Base-by-base conservation (phyloP, 2,113 vertebrate species). In the Ochotona curzoniae region DNA sequence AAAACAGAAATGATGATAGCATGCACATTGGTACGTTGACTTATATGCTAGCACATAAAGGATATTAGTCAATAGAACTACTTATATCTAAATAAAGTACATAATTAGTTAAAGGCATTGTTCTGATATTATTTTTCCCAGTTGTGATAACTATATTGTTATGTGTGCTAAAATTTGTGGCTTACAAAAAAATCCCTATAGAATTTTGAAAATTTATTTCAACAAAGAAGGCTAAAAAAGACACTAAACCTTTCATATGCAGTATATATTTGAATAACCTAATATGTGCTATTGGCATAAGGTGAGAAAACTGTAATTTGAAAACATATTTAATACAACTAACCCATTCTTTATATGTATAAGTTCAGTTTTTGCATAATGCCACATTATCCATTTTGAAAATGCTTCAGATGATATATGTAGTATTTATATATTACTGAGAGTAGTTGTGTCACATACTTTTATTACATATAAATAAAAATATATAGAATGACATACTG, bases 151-250 rank as follows among this genome's bases (percentile, higher is more conserved):
- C 66, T 73, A 3, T 11, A 28, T 81, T 44, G 20, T 63, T 75
- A 69, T 57, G 7, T 30, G 26, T 74, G 57, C 74, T 44, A 14
- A 15, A 21, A 85, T 1, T 15, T 64, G 1, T 38, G 3, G 1
- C 47, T 18, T 6, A 32, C 8, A 54, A 25, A 11, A 11, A 66
- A 18, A 4, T 71, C 38, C 67, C 15, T 75, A 11, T 80, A 26
- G 12, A 54, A 38, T 85, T 79, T 74, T 60, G 17, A 0, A 83
- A 69, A 54, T 32, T 49, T 12, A 63, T 78, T 91, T 94, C 30
- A 57, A 94, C 90, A 79, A 80, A 60, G 21, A 89, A 64, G 32
- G 35, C 8, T 93, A 81, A 82, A 74, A 90, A 60, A 32, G 76
- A n/a, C 3, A 15, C 49, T 63, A 21, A 38, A 10, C 3, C 2